Percentiles rank a stretch among this genome's conserved stretches.
These are phyloP conservation scores for Matsumurasca onukii DNA, from an alignment of 1,140 invertebrate species.

Conservation along the genomic window DNA sequence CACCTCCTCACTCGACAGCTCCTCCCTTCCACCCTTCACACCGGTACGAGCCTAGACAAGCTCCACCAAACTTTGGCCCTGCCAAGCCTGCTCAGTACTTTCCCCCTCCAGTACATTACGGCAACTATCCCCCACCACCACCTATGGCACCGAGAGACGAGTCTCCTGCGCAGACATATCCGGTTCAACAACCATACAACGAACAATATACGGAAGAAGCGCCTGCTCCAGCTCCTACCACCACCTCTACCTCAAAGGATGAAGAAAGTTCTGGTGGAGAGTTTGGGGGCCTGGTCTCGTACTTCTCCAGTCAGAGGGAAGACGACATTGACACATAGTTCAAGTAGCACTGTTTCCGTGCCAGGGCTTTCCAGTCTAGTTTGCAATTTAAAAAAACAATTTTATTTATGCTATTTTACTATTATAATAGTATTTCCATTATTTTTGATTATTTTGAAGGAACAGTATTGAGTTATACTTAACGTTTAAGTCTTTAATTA, in stretches of 20 bases:
- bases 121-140: slow-evolving; percentile 27
- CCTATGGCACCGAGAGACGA: background rate
- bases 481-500: too few relatives aligned
- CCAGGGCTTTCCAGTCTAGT: too few relatives aligned
- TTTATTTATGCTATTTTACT: background rate
- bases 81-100: slow-evolving; percentile 33
- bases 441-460: slow-evolving; percentile 4
- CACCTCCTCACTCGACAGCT: slow-evolving; percentile 27
- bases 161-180: background rate
- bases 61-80: too few relatives aligned
- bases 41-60: slow-evolving; percentile 20
- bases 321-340: slow-evolving; percentile 50
- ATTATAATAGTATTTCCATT: background rate
- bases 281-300: slow-evolving; percentile 83
- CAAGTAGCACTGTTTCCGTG: slow-evolving; percentile 3
- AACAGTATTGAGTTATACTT: too few relatives aligned
- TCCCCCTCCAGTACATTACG: slow-evolving; percentile 20
- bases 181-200: slow-evolving; percentile 39
- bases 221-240: slow-evolving; percentile 39
- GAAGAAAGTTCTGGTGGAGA: slow-evolving; percentile 64
- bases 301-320: slow-evolving; percentile 81
- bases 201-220: slow-evolving; percentile 41
- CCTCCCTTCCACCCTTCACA: slow-evolving; percentile 36
- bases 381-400: background rate
- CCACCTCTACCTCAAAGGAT: slow-evolving; percentile 50